Base-by-base conservation (phyloP, 2,113 vertebrate species). In the Echinops telfairi region DNA sequence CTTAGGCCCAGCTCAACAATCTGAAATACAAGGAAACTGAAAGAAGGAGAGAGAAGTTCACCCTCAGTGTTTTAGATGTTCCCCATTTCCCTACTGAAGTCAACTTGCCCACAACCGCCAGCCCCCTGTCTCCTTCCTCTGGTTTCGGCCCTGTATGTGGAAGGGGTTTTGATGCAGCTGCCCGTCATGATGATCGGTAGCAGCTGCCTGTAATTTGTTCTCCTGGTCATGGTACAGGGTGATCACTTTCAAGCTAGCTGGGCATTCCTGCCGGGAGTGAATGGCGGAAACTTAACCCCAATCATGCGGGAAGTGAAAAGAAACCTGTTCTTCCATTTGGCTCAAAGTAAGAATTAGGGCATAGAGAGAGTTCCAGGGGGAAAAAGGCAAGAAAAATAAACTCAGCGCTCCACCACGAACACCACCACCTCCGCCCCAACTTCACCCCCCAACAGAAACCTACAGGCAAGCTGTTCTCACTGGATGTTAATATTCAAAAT, bases 401-500 rank as follows among this genome's bases (percentile, higher is more conserved):
- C 64, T 91, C 47, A 68, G 68, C 27, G 87, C 92, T 89, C 23
- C 29, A 88, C 80, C 71, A 87, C 60, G 66, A 80, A 20, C 58
- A 86, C 43, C 29, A 22, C 36, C 88, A 92, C 77, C 6, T 40
- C 89, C 77, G 90, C 85, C 12, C 47, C 47, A 53, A 47, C 43
- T 5, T 58, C 43, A 47, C 43, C 77, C 76, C 83, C 36, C 38
- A 68, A 12, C 31, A 73, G 81, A 97, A 94, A 86, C 62, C 47
- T 89, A 83, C 80, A 90, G 76, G 71, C 70, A 93, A 92, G 80
- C 64, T 94, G 53, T 93, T 96, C 80, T 83, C 58, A 20, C 66
- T 77, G 36, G 16, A 80, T 90, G 40, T 57, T 83, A 93, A 64
- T 93, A 83, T 40, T 84, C 58, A 78, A 33, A 94, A 71, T 87